These are phyloP conservation scores for Nineta flava DNA, from an alignment of 2,888 invertebrate genomes.

Conservation along the genomic window DNA sequence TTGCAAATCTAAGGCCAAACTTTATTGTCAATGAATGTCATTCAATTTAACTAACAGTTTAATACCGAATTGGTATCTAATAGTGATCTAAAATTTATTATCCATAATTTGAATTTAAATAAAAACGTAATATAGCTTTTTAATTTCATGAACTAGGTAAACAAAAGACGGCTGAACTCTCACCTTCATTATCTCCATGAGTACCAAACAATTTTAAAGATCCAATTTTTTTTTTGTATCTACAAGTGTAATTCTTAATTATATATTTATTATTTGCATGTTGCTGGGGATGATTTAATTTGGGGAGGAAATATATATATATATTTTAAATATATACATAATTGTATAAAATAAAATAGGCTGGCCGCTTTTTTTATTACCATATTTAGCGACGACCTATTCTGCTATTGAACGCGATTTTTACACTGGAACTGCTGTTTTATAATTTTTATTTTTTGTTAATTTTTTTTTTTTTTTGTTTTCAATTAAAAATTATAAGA, in stretches of 20 bases:
- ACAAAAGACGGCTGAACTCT: no score
- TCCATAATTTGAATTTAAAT: no score
- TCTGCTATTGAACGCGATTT: conserved; percentile 21
- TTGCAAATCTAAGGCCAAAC: no score
- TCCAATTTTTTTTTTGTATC: no score
- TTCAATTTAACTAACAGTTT: no score
- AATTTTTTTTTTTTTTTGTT: neutral
- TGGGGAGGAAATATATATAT: conserved; percentile 1
- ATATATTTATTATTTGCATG: conserved; percentile 5
- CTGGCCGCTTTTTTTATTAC: conserved; percentile 24
- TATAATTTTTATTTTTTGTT: neutral
- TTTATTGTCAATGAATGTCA: no score
- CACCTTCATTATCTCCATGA: no score
- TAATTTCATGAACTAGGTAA: no score
- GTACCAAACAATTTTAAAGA: no score
- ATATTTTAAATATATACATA: neutral
- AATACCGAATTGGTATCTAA: no score
- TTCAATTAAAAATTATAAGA: conserved; percentile 1
- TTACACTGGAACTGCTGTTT: conserved; percentile 10
- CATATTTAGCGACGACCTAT: conserved; percentile 29
- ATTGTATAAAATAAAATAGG: conserved; percentile 15
- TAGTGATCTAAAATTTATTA: no score
- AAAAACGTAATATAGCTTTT: no score
- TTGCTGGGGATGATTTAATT: conserved; percentile 4
- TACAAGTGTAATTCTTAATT: neutral